Percentiles rank a stretch among this genome's conserved stretches.
Conservation (phyloP, 2,797 vertebrate species). For the Silurus lanzhouensis region DNA sequence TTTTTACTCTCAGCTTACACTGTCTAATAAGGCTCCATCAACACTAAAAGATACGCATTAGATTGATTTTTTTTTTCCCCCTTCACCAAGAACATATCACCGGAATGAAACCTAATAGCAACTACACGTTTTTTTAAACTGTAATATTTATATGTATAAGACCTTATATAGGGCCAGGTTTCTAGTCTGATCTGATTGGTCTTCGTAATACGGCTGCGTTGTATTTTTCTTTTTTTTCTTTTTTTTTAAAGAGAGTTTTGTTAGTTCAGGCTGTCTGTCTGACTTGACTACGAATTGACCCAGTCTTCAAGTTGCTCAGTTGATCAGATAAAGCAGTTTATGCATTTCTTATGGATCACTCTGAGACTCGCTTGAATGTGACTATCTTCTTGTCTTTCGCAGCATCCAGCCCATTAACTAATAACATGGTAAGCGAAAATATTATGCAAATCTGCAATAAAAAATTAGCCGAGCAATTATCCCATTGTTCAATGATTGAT, state of each 20-base stretch:
- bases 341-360: neutral
- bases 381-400: conserved; percentile 4
- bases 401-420: neutral
- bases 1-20: neutral
- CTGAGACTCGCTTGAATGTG: neutral
- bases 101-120: neutral
- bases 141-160: neutral
- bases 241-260: neutral
- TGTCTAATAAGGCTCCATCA: neutral
- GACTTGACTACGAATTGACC: conserved; percentile 1
- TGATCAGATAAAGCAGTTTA: neutral
- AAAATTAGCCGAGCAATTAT: conserved; percentile 16
- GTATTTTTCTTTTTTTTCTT: no score
- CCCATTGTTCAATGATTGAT: conserved; percentile 8
- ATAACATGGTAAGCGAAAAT: conserved; percentile 1
- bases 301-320: neutral
- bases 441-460: conserved; percentile 18
- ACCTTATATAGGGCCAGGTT: no score
- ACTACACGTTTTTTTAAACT: neutral
- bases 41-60: neutral
- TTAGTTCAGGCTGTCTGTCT: neutral
- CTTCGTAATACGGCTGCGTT: neutral
- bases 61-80: neutral
- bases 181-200: neutral
- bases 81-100: neutral